These are phyloP conservation scores for Machimus atricapillus DNA, from an alignment of 2,888 invertebrate genomes.

Conservation along the genomic window DNA sequence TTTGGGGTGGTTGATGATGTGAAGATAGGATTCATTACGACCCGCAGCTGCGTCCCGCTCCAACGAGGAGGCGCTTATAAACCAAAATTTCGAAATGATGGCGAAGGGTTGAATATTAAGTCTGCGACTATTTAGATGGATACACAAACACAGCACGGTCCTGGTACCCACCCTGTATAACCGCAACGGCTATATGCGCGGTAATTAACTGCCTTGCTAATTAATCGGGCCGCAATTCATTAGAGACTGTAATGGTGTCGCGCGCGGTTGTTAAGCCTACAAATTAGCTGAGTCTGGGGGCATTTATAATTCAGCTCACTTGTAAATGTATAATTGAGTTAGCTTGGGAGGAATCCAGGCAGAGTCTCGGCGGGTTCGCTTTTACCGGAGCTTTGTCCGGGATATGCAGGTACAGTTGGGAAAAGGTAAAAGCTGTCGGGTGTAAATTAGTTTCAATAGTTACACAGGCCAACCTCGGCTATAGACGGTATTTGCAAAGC, in stretches of 20 bases:
- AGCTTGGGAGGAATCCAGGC: not conserved
- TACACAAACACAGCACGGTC: not conserved
- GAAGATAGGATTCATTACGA: slow-evolving; percentile 37
- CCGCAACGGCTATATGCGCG: slow-evolving; percentile 48
- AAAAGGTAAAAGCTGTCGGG: not conserved
- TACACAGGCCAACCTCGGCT: not conserved
- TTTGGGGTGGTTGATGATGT: slow-evolving; percentile 38
- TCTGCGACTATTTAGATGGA: slow-evolving; percentile 19
- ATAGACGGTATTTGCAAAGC: slow-evolving; percentile 12
- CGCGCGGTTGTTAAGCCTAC: slow-evolving; percentile 44
- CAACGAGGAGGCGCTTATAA: slow-evolving; percentile 17
- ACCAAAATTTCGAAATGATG: slow-evolving; percentile 16
- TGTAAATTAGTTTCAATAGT: slow-evolving; percentile 27
- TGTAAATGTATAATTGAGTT: slow-evolving; percentile 33
- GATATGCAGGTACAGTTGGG: not conserved
- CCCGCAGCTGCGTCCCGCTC: slow-evolving; percentile 15
- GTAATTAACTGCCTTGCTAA: slow-evolving; percentile 63
- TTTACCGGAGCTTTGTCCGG: not conserved
- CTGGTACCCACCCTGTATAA: not conserved
- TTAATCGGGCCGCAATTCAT: slow-evolving; percentile 55
- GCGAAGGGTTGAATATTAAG: slow-evolving; percentile 34
- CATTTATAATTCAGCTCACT: slow-evolving; percentile 44
- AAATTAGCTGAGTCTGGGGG: slow-evolving; percentile 46
- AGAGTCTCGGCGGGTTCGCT: not conserved
- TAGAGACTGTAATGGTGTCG: slow-evolving; percentile 42